Conservation (phyloP, 2,888 invertebrate species). For the Platycnemis pennipes region DNA sequence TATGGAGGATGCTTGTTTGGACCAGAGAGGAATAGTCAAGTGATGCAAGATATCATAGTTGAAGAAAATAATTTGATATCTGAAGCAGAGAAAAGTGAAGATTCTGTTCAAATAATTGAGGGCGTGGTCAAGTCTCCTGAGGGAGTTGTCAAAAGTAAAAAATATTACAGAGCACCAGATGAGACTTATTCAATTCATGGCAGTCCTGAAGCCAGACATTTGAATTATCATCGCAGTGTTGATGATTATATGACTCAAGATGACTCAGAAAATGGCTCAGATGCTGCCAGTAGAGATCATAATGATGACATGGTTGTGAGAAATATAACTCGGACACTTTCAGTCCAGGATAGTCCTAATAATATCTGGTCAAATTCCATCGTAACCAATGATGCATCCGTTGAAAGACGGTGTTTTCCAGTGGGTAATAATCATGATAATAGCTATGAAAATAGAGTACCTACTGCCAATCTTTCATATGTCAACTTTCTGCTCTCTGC, state of each 20-base stretch:
- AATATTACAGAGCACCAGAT: not conserved
- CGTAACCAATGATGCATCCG: not conserved
- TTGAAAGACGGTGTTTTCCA: not conserved
- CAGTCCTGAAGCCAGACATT: not conserved
- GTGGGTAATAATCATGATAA: not conserved
- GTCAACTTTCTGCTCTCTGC: not conserved
- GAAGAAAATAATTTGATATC: constrained; percentile 34
- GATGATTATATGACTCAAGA: not conserved
- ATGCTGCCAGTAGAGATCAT: not conserved
- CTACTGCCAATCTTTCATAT: not conserved
- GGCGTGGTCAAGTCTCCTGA: not conserved
- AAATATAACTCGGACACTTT: not conserved
- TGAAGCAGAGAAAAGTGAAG: not conserved
- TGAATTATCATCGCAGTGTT: not conserved
- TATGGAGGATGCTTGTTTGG: not conserved
- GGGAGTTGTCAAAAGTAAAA: not conserved
- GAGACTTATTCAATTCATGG: not conserved
- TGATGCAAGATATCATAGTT: not conserved
- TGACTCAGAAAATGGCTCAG: not conserved
- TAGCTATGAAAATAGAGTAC: not conserved
- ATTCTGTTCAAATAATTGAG: not conserved
- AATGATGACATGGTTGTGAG: not conserved
- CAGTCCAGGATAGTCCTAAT: not conserved
- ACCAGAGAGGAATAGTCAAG: not conserved
- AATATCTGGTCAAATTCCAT: not conserved